Evolutionary conservation across 1,140 invertebrate species (phyloP).

Genomic region (Conus betulinus): DNA sequence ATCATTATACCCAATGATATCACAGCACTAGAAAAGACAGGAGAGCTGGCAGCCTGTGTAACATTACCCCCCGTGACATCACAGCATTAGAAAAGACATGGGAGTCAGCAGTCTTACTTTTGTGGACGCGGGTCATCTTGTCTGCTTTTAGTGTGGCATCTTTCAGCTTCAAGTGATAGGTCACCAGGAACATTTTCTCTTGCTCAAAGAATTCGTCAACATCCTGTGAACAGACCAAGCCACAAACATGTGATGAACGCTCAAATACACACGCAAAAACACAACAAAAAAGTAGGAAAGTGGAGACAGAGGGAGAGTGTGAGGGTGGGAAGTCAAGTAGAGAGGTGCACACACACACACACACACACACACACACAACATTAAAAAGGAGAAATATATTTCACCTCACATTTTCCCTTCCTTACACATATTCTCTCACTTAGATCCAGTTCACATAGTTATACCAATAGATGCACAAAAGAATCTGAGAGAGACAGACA

Average conservation of each 20-base stretch:
- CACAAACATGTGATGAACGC: neutral
- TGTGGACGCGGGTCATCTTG: constrained; percentile 94
- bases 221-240: constrained; percentile 79
- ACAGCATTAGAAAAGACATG: no score
- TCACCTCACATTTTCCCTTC: no score
- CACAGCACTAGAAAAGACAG: no score
- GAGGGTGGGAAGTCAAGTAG: neutral
- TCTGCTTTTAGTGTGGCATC: constrained; percentile 93
- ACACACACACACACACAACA: constrained; percentile 6
- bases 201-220: constrained; percentile 99
- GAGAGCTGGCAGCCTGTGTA: no score
- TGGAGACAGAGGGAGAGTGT: no score
- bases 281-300: neutral
- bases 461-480: no score
- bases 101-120: constrained; percentile 80
- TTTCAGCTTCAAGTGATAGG: constrained; percentile 96
- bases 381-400: no score
- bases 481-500: no score
- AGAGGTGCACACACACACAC: constrained; percentile 8
- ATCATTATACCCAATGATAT: no score
- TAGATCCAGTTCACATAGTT: no score
- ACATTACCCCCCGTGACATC: no score
- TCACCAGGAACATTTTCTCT: constrained; percentile 95
- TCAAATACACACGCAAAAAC: neutral
- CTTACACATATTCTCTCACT: no score